Evolutionary conservation across 2,113 vertebrate genomes (phyloP).

Genomic region (Acinonyx jubatus): DNA sequence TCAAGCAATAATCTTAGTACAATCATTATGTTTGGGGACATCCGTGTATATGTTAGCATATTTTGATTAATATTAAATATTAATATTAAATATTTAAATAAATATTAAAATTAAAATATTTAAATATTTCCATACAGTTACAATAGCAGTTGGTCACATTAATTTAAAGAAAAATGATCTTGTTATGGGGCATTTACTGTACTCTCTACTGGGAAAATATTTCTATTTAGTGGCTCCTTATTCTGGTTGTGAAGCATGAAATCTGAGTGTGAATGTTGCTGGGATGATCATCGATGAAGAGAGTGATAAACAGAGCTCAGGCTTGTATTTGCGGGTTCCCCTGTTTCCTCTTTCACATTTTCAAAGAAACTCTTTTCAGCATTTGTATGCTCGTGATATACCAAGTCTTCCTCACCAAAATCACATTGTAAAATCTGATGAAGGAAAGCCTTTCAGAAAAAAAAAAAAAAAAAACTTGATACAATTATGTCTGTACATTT

Average conservation of each 20-base stretch:
- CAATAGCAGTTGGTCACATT: background rate
- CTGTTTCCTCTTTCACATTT: background rate
- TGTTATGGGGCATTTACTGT: background rate
- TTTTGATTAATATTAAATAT: background rate
- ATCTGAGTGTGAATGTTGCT: background rate
- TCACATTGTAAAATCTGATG: background rate
- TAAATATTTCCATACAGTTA: background rate
- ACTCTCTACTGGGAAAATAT: background rate
- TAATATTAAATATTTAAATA: too few species aligned
- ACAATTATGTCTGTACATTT: background rate
- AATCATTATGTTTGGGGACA: background rate
- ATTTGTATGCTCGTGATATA: background rate
- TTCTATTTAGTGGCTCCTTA: background rate
- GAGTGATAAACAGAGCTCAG: background rate
- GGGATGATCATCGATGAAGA: background rate
- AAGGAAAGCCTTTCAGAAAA: background rate
- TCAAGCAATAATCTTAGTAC: background rate
- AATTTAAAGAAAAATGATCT: slow-evolving; percentile 20
- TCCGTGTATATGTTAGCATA: background rate
- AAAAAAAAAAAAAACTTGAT: background rate
- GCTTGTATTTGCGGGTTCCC: background rate
- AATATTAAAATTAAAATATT: too few species aligned
- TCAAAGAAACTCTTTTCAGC: background rate
- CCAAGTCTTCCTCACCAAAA: background rate
- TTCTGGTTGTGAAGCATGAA: background rate